Conservation (phyloP, 2,113 vertebrate species). For the Empidonax traillii region DNA sequence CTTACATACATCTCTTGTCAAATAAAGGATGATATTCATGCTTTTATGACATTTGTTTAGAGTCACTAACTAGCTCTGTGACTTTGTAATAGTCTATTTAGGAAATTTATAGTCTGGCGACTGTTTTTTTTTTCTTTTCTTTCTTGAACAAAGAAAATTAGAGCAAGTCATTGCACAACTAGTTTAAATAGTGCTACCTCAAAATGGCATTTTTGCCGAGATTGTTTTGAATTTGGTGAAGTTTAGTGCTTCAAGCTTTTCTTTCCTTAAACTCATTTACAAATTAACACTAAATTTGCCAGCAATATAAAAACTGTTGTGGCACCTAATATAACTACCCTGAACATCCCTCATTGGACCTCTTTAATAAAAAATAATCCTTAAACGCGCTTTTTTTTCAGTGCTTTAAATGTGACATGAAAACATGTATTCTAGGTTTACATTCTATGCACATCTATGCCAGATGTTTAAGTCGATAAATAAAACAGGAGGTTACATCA, state of each 20-base stretch:
- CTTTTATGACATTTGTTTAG: conserved; percentile 77
- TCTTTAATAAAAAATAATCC: conserved; percentile 69
- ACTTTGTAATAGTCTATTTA: conserved; percentile 75
- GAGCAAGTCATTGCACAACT: conserved; percentile 80
- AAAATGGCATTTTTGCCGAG: conserved; percentile 69
- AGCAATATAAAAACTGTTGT: conserved; percentile 70
- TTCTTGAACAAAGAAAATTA: conserved; percentile 75
- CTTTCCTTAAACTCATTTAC: conserved; percentile 69
- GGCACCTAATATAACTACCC: conserved; percentile 72
- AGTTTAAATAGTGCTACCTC: conserved; percentile 75
- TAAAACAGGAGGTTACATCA: conserved; percentile 71
- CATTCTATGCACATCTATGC: conserved; percentile 70
- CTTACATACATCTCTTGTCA: conserved; percentile 76
- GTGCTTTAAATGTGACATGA: conserved; percentile 72
- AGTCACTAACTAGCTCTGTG: conserved; percentile 78
- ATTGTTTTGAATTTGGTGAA: conserved; percentile 74
- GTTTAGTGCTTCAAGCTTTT: conserved; percentile 74
- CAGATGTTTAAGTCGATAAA: conserved; percentile 73
- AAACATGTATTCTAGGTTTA: conserved; percentile 67
- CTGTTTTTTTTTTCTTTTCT: conserved; percentile 71
- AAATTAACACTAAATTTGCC: conserved; percentile 72
- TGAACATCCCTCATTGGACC: conserved; percentile 71
- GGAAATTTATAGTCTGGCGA: conserved; percentile 82
- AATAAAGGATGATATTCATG: conserved; percentile 75
- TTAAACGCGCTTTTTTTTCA: conserved; percentile 62